These are phyloP conservation scores for Clostera curtula DNA, from an alignment of 2,888 invertebrate genomes.

Conservation along the genomic window DNA sequence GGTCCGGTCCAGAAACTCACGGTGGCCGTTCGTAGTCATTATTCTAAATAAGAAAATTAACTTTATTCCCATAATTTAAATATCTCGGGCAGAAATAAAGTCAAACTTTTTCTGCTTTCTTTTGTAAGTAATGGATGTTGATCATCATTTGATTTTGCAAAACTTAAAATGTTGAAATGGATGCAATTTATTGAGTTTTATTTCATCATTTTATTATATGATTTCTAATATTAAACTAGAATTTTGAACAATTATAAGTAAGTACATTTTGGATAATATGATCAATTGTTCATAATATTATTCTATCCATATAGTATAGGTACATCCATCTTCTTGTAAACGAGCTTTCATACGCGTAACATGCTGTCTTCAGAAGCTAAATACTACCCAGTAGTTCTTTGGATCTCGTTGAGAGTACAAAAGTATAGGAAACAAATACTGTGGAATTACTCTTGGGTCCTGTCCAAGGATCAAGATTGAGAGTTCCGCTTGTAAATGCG, in stretches of 20 bases:
- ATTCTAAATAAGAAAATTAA: slow-evolving; percentile 72
- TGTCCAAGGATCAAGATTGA: slow-evolving; percentile 65
- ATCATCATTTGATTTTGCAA: slow-evolving; percentile 56
- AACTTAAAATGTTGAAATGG: slow-evolving; percentile 59
- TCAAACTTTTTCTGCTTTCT: slow-evolving; percentile 22
- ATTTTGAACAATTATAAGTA: no score
- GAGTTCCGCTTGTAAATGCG: slow-evolving; percentile 61
- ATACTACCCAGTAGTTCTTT: no score
- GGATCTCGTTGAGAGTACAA: no score
- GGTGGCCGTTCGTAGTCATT: slow-evolving; percentile 66
- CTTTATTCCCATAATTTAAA: slow-evolving; percentile 73
- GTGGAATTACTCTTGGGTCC: slow-evolving; percentile 43
- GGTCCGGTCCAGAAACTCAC: slow-evolving; percentile 55
- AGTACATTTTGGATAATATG: no score
- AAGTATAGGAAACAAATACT: slow-evolving; percentile 40
- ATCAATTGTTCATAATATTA: no score
- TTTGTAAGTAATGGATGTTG: slow-evolving; percentile 45
- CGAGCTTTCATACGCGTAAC: no score
- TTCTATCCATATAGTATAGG: no score
- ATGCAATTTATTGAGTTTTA: slow-evolving; percentile 61
- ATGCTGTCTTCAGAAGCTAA: no score
- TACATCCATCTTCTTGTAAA: no score
- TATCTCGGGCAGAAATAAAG: slow-evolving; percentile 30
- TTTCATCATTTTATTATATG: no score
- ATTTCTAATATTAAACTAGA: no score